Base-by-base conservation (phyloP, 2,113 vertebrate genomes). In the Euleptes europaea region DNA sequence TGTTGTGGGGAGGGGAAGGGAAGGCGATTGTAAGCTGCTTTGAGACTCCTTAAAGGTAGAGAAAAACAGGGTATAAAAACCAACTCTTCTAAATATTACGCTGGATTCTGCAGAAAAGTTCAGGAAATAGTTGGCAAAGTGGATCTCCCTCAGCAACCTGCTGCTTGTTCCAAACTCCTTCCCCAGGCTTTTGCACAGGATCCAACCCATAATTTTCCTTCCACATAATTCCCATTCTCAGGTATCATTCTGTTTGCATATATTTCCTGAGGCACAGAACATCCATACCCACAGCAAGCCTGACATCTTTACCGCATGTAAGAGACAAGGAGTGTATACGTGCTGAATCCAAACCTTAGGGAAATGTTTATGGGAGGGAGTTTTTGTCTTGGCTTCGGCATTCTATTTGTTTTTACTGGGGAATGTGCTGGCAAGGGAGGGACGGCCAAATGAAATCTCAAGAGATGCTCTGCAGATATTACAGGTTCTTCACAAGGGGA, bases 401-500 rank as follows among this genome's bases (percentile, higher is more conserved):
- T 47, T 76, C 42, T n/a, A 38, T 38, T 14, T 85, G 33, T 7
- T 3, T n/a, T 1, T 5, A 54, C 10, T 54, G 60, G 71, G 49
- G 67, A 28, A 47, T 1, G 31, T 38, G 38, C 38, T 84, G 76
- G 51, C 21, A 79, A 40, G 38, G 74, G 8, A 79, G 19, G 0
- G 0, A 14, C 6, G 2, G 35, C 75, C 49, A 44, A 9, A 9
- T 1, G 33, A 87, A 72, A 44, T 8, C 76, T 28, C n/a, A 0
- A 0, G 26, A 73, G 67, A 57, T 40, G 38, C 23, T 17, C 49
- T 21, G 40, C 28, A 9, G 33, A 2, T 23, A 21, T 28, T 74
- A 67, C n/a, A 49, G 0, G 0, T 51, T 5, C 8, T 71, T 69
- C 21, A 67, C 23, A n/a, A 75, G 2, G 35, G 40, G 17, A 42